Evolutionary conservation across 2,113 vertebrate species (phyloP), one percentile per base, ranked within the genome.

Genomic region (Muscicapa adusta): DNA sequence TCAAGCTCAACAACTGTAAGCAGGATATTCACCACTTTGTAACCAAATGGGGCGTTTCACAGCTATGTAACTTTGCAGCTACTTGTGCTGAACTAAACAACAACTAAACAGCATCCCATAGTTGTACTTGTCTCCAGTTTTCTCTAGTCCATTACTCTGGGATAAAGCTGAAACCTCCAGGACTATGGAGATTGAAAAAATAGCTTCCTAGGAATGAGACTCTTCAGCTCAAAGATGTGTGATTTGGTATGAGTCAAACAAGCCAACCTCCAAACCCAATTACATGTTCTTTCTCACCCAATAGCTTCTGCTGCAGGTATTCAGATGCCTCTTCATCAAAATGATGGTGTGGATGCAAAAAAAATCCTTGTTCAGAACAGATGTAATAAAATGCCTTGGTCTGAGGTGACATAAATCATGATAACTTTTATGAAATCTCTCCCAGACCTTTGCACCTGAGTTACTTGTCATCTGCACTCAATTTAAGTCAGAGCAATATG

Each of bases 181-280:
- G 50, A 65, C 6, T 9, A 6, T 2, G 40, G 36, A 47, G 4
- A 62, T 43, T 24, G 31, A 28, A 66, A 86, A 19, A 80, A 10
- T 18, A n/a, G 9, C 0, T 12, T 60, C 17, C 61, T 48, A 3
- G 1, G 0, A 33, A 9, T 0, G 1, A 33, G 19, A 5, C 14
- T 15, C 36, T 70, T 66, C 50, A 43, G 54, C 42, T 68, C 72
- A n/a, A 43, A 50, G 20, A 3, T 1, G 0, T 15, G 12, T 19
- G 40, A 10, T 56, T 61, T n/a, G 34, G 10, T 38, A 29, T 4
- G n/a, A 63, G 28, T 24, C 54, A 63, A 58, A 20, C 12, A 56
- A 0, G 0, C 16, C 45, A 34, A 67, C 20, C 24, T 62, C 68
- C 51, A 50, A 40, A 43, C 36, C 51, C 50, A 62, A 4, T 10